Evolutionary conservation across 2,888 invertebrate genomes (phyloP).

Genomic region (Ecliptopera silaceata): DNA sequence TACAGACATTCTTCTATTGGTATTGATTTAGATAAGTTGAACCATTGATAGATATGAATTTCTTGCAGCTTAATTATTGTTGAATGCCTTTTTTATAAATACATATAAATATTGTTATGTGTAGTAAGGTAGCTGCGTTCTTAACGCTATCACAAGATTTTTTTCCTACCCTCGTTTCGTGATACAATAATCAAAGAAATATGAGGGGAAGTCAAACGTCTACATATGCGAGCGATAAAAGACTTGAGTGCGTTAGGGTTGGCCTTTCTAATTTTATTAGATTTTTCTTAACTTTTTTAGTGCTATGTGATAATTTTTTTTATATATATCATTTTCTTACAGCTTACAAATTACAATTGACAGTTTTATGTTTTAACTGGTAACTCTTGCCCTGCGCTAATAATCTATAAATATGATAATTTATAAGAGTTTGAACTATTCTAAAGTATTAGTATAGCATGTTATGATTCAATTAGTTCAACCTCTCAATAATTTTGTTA

Average conservation of each 20-base stretch:
- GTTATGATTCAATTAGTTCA: neutral
- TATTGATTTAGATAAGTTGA: too few relatives aligned
- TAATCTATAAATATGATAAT: too few relatives aligned
- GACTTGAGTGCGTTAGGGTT: constrained; percentile 58
- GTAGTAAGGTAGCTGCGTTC: constrained; percentile 1
- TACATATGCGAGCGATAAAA: constrained; percentile 77
- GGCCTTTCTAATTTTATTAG: constrained; percentile 45
- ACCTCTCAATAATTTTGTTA: constrained; percentile 3
- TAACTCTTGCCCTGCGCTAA: too few relatives aligned
- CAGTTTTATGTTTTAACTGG: too few relatives aligned
- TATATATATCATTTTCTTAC: too few relatives aligned
- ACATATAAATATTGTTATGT: too few relatives aligned
- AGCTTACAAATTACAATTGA: too few relatives aligned
- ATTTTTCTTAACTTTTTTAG: constrained; percentile 1
- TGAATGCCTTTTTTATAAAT: too few relatives aligned
- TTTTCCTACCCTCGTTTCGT: constrained; percentile 70
- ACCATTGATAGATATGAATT: too few relatives aligned
- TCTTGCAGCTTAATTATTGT: too few relatives aligned
- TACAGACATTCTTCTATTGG: too few relatives aligned
- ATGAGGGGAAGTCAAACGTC: constrained; percentile 76
- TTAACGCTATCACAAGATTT: constrained; percentile 29
- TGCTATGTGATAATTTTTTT: neutral
- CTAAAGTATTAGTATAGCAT: neutral
- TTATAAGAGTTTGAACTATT: too few relatives aligned
- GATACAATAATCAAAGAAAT: constrained; percentile 81